Conservation (phyloP, 2,888 invertebrate genomes). For the Mythimna vitellina region DNA sequence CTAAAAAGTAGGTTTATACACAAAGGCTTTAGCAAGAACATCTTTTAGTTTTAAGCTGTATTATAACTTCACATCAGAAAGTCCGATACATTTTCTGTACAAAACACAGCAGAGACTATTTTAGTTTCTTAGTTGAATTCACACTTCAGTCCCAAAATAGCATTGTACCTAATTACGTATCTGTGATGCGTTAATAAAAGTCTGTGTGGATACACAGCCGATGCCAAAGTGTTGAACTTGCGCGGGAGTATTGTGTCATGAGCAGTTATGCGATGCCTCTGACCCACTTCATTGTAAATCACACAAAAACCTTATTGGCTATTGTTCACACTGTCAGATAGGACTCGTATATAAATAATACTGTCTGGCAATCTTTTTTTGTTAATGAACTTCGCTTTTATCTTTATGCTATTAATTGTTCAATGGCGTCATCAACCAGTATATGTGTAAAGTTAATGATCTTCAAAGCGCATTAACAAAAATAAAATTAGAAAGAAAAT, state of each 20-base stretch:
- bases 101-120: constrained; percentile 7
- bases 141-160: constrained; percentile 3
- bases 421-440: constrained; percentile 28
- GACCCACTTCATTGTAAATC: constrained; percentile 81
- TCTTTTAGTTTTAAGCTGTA: background rate
- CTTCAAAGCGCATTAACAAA: constrained; percentile 8
- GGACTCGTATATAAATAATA: constrained; percentile 34
- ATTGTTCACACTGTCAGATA: constrained; percentile 69
- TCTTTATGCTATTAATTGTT: constrained; percentile 35
- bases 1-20: background rate
- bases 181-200: constrained; percentile 44
- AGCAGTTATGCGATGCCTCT: constrained; percentile 84
- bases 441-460: constrained; percentile 35
- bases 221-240: constrained; percentile 80
- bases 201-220: constrained; percentile 64
- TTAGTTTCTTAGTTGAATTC: background rate
- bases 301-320: constrained; percentile 76
- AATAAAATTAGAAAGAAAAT: constrained; percentile 1
- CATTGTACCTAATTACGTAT: constrained; percentile 54
- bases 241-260: constrained; percentile 81
- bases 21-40: too few relatives aligned
- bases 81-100: background rate
- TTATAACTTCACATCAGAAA: background rate
- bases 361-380: constrained; percentile 35
- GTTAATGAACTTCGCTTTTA: constrained; percentile 41